Evolutionary conservation across 2,888 invertebrate species (phyloP), one percentile per base, ranked within the genome.

Genomic region (Drosophila kuntzei): DNA sequence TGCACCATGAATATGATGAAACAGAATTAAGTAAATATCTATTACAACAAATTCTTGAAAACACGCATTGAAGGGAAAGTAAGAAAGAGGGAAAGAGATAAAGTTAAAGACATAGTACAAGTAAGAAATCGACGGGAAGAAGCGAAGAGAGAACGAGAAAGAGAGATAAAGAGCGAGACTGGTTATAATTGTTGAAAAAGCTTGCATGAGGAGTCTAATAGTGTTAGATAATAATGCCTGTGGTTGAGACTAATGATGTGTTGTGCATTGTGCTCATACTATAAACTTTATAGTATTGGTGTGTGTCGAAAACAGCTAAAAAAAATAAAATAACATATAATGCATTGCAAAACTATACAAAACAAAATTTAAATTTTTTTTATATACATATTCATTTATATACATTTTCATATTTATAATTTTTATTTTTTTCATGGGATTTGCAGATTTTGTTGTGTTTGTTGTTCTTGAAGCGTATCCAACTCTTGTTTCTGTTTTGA

Each of bases 401-500:
- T 47, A 32, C 29, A 46, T 47, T 8, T 47, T 32, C 12, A 47
- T n/a, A n/a, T n/a, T n/a, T n/a, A n/a, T n/a, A n/a, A n/a, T n/a
- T 41, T 20, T 32, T 25, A 14, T 16, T 1, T 22, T 22, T 20
- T n/a, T 7, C 1, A 43, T 20, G 44, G 36, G 44, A 8, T 32
- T 47, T 34, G 58, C 58, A 14, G 57, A 41, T 51, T 58, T 47
- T 53, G 37, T 65, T 43, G 51, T 22, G 55, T 61, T 67, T 43
- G 41, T 29, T 55, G 55, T 39, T 68, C 55, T 58, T 71, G 60
- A 50, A 61, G 68, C 71, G 65, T 66, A 64, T 70, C 73, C 72
- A 68, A 69, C 71, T 75, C 36, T 46, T 55, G 60, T 18, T 41
- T 71, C 72, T 76, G 67, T 67, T 73, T 64, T 61, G 44, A 46